Conservation (phyloP, 2,113 vertebrate genomes). For the Hippolais icterina region DNA sequence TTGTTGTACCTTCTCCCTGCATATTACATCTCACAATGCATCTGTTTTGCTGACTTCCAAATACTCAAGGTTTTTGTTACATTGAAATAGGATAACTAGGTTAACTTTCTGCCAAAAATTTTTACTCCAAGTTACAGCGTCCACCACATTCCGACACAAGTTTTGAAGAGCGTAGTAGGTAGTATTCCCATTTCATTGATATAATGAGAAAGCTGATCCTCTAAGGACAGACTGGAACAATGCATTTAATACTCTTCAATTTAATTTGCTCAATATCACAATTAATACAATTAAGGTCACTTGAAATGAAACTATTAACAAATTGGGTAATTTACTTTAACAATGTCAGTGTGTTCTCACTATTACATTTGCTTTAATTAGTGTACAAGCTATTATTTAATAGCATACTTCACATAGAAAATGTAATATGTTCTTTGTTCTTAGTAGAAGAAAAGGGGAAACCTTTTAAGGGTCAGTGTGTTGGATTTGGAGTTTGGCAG, state of each 20-base stretch:
- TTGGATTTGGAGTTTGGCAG: background rate
- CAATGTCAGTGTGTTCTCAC: constrained; percentile 79
- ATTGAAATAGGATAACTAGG: background rate
- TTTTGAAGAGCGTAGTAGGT: constrained; percentile 19
- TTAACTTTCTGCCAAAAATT: background rate
- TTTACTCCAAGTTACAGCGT: background rate
- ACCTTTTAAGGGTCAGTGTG: constrained; percentile 56
- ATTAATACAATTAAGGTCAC: constrained; percentile 82
- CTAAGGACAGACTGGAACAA: constrained; percentile 71
- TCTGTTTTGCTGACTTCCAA: background rate
- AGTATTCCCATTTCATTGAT: constrained; percentile 68
- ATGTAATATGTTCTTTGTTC: constrained; percentile 69
- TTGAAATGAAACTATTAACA: constrained; percentile 79
- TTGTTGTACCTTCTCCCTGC: background rate
- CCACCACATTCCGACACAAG: background rate
- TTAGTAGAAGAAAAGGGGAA: constrained; percentile 55
- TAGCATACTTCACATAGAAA: constrained; percentile 69
- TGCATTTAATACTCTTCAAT: constrained; percentile 78
- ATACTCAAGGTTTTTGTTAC: background rate
- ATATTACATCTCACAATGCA: background rate
- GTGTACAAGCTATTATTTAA: constrained; percentile 78
- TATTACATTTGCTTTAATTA: constrained; percentile 80
- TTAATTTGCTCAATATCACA: constrained; percentile 77
- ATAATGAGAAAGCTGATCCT: constrained; percentile 68
- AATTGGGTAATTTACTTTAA: constrained; percentile 79